Base-by-base conservation (phyloP, 2,797 vertebrate species). In the Champsocephalus esox region DNA sequence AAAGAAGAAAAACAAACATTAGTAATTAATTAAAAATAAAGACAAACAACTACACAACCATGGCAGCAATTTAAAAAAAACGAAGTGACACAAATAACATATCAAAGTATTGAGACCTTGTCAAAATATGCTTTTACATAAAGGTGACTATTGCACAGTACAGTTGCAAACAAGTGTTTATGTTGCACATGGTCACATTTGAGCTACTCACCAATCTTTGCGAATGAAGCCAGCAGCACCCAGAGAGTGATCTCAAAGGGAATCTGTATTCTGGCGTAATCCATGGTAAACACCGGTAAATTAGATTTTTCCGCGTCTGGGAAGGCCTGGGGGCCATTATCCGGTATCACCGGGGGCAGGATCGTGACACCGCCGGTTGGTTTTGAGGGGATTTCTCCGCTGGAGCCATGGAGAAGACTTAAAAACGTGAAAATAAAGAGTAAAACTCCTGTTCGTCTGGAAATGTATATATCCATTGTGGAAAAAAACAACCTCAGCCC, bases 241-340 rank as follows among this genome's bases (percentile, higher is more conserved):
- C 97, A 99, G 8, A 99, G 92, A 9, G 97, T 98, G 89, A 99
- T 97, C 93, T 99, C 97, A 89, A 99, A 96, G 2, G 98, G 98
- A 45, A 98, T 94, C 83, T 99, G 97, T 82, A 99, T 96, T 70
- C 97, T 96, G 3, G 95, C 87, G 75, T 99, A 99, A 82, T 99
- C 92, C 91, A 98, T 91, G 5, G 95, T 95, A 86, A 99, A 99
- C 75, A 97, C 94, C 0, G 96, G 96, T 17, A 98, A 87, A 21
- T 94, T 89, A 2, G 88, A 87, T 77, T 96, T 96, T 59, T 91
- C 92, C 0, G 87, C 63, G 0, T 95, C 88, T 21, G 93, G 92
- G 28, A 75, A 91, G 5, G 87, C 75, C 44, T 94, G 89, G 0
- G 89, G 86, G 4, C 6, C 85, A 41, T 74, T 19, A 2, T 68